Evolutionary conservation across 92 coral and sea anemone species (phyloP).

Genomic region (Plumapathes pennacea): DNA sequence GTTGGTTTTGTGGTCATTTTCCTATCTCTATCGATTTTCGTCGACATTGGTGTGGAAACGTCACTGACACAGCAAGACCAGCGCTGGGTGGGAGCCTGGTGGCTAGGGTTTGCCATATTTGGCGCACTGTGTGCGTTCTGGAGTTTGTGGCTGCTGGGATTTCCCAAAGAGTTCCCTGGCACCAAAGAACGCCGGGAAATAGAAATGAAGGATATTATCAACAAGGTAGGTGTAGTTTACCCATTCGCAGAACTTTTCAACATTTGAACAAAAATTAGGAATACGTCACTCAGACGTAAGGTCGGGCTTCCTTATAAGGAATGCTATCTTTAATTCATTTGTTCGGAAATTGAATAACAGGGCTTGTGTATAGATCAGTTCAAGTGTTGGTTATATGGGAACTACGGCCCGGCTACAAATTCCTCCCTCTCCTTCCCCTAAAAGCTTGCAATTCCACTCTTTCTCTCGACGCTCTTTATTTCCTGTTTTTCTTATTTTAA

Average conservation of each 20-base stretch:
- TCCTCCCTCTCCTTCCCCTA: too few species aligned
- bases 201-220: neutral
- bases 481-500: too few species aligned
- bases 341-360: too few species aligned
- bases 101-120: conserved; percentile 57
- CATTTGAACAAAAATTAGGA: too few species aligned
- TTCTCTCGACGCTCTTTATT: too few species aligned
- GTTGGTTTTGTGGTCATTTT: conserved; percentile 46
- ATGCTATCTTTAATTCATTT: too few species aligned
- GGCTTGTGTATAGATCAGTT: too few species aligned
- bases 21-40: conserved; percentile 35
- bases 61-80: conserved; percentile 34
- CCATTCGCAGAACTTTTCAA: neutral
- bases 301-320: too few species aligned
- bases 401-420: too few species aligned
- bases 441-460: too few species aligned
- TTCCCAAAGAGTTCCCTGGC: conserved; percentile 41
- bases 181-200: conserved; percentile 10
- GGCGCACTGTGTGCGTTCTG: conserved; percentile 36
- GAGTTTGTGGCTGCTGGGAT: conserved; percentile 46
- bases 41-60: conserved; percentile 52
- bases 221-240: conserved; percentile 12
- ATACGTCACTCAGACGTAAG: too few species aligned
- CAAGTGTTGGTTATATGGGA: too few species aligned
- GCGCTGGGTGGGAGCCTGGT: conserved; percentile 74